Percentiles rank a stretch among this genome's conserved stretches.
phyloP scores from a whole-genome alignment of 2,113 vertebrate species.

The Crotalus tigris region DNA sequence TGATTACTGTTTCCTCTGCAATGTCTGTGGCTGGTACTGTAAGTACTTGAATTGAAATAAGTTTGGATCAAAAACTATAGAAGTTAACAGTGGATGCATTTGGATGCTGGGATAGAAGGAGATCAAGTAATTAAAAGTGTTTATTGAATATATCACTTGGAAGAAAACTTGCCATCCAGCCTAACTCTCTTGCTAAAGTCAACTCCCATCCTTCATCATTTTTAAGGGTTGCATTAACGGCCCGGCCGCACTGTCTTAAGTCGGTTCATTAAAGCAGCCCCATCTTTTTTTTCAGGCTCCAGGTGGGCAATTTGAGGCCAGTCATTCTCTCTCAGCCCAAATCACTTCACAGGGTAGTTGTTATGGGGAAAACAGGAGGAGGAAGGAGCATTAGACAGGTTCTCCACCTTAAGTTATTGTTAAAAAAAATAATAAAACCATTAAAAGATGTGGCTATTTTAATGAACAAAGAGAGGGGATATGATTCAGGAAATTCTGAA shows the following conservation, averaged over 20 bases:
- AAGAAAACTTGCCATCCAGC: neutral
- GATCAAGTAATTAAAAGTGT: neutral
- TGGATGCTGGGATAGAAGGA: neutral
- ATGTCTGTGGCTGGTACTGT: conserved; percentile 89
- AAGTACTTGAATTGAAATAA: conserved; percentile 72
- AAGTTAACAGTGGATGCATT: neutral
- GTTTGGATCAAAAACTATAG: conserved; percentile 32
- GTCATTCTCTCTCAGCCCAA: neutral
- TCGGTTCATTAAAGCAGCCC: neutral
- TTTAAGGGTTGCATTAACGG: neutral
- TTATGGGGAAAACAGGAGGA: neutral
- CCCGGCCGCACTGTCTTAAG: neutral
- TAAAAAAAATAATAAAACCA: neutral
- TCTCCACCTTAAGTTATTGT: neutral
- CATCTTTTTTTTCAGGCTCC: neutral
- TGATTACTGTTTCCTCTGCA: conserved; percentile 88
- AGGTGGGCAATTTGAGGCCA: neutral
- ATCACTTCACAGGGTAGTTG: too few species aligned
- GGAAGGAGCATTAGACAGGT: neutral
- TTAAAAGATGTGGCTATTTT: neutral
- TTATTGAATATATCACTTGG: neutral
- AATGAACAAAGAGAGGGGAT: neutral
- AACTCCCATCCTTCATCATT: neutral
- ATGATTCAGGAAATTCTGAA: neutral
- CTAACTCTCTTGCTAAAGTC: neutral